Percentiles rank a stretch among this genome's conserved stretches.
phyloP scores from a whole-genome alignment of 2,113 vertebrate genomes.

The Oryzias javanicus region DNA sequence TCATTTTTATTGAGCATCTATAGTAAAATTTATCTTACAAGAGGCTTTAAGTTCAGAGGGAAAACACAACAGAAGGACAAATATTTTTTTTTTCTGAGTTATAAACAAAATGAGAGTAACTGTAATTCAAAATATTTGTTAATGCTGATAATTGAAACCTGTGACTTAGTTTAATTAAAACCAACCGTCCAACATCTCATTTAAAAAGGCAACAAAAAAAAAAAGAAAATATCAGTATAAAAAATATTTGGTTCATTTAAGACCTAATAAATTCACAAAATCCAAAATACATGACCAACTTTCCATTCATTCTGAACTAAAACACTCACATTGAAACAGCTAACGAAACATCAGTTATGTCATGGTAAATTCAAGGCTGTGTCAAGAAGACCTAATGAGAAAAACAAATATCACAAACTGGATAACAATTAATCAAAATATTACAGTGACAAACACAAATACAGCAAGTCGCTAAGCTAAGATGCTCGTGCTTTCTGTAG shows the following conservation, averaged over 20 bases:
- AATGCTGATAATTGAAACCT: conserved; percentile 5
- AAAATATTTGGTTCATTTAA: conserved; percentile 7
- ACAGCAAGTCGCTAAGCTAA: no score
- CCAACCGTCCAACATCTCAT: not conserved
- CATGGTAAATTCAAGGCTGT: no score
- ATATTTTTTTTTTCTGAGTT: not conserved
- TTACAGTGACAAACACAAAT: no score
- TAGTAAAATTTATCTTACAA: no score
- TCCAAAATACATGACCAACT: conserved; percentile 12
- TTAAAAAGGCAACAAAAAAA: not conserved
- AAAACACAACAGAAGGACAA: conserved; percentile 6
- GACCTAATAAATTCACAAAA: not conserved
- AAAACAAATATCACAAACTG: no score
- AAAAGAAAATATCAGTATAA: not conserved
- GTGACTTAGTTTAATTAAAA: not conserved
- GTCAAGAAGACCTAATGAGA: no score
- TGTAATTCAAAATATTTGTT: conserved; percentile 5
- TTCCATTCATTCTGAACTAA: conserved; percentile 7
- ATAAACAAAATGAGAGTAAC: not conserved
- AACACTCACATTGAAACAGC: conserved; percentile 20
- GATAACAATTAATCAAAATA: no score
- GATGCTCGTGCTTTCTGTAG: no score
- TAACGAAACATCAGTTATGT: no score
- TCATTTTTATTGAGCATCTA: no score
- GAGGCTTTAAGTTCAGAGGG: not conserved